Conservation (phyloP, 2,797 vertebrate species). For the Micromesistius poutassou region DNA sequence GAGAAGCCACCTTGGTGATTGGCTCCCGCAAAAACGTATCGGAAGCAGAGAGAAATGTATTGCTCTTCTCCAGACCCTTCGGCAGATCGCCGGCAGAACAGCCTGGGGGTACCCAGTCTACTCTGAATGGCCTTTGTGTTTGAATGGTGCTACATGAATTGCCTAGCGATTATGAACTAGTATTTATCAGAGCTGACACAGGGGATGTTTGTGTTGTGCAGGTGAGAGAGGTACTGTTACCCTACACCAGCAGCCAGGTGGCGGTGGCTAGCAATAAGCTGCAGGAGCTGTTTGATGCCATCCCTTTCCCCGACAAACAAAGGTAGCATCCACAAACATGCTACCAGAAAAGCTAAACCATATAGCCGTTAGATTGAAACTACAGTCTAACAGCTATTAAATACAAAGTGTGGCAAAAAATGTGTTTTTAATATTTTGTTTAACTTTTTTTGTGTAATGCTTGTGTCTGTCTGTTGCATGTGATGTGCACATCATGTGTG, state of each 20-base stretch:
- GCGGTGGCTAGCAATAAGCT: constrained; percentile 41
- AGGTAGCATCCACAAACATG: constrained; percentile 50
- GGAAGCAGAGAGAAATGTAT: no score
- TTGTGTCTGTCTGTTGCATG: background rate
- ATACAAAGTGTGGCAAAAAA: background rate
- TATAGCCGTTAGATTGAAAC: background rate
- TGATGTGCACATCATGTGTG: background rate
- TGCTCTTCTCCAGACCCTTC: no score
- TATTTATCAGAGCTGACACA: background rate
- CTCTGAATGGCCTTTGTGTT: background rate
- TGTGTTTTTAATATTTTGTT: background rate
- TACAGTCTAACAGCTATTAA: background rate
- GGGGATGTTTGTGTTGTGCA: constrained; percentile 27
- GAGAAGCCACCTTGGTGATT: no score
- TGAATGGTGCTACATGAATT: background rate
- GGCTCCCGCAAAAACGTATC: no score
- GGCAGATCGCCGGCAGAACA: no score
- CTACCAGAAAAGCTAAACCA: background rate
- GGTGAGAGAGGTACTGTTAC: constrained; percentile 49
- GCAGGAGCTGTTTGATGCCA: constrained; percentile 58
- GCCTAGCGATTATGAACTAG: background rate
- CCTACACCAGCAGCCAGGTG: constrained; percentile 46
- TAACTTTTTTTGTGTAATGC: background rate
- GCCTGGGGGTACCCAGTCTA: no score
- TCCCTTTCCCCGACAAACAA: constrained; percentile 70